phyloP scores from a whole-genome alignment of 2,888 invertebrate species.

The Eucera pruinosa region DNA sequence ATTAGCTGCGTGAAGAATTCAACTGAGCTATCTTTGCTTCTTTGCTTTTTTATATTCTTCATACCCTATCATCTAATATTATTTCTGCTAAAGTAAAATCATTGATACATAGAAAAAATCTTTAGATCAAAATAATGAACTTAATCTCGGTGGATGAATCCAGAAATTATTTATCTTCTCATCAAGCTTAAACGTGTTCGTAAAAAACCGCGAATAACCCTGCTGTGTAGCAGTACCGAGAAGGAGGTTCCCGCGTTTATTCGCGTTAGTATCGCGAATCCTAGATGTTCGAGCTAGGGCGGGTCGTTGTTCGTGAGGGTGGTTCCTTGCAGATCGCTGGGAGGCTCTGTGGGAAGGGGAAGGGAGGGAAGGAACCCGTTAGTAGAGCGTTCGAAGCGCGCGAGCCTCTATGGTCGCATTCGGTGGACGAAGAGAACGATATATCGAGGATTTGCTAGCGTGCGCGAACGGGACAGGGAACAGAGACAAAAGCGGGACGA shows the following conservation, averaged over 20 bases:
- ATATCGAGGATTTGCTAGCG: slow-evolving; percentile 57
- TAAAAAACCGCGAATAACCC: background rate
- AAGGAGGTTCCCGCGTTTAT: slow-evolving; percentile 35
- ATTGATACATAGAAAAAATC: no score
- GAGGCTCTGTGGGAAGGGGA: background rate
- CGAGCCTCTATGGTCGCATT: slow-evolving; percentile 64
- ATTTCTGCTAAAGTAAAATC: no score
- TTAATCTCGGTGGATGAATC: background rate
- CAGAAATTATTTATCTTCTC: no score
- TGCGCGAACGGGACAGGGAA: slow-evolving; percentile 63
- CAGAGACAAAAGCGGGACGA: slow-evolving; percentile 44
- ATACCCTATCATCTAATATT: no score
- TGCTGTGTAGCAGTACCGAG: background rate
- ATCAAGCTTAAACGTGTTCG: no score
- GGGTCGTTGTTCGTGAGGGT: slow-evolving; percentile 65
- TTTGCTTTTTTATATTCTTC: background rate
- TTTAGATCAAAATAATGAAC: background rate
- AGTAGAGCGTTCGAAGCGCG: slow-evolving; percentile 75
- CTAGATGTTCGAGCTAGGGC: slow-evolving; percentile 39
- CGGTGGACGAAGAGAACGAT: slow-evolving; percentile 59
- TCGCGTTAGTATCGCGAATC: slow-evolving; percentile 34
- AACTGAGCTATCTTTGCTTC: background rate
- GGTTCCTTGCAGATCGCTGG: slow-evolving; percentile 49
- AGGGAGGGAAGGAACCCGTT: slow-evolving; percentile 80
- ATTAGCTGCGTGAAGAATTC: slow-evolving; percentile 39